Evolutionary conservation across 2,113 vertebrate species (phyloP).

Genomic region (Oryzias melastigma): DNA sequence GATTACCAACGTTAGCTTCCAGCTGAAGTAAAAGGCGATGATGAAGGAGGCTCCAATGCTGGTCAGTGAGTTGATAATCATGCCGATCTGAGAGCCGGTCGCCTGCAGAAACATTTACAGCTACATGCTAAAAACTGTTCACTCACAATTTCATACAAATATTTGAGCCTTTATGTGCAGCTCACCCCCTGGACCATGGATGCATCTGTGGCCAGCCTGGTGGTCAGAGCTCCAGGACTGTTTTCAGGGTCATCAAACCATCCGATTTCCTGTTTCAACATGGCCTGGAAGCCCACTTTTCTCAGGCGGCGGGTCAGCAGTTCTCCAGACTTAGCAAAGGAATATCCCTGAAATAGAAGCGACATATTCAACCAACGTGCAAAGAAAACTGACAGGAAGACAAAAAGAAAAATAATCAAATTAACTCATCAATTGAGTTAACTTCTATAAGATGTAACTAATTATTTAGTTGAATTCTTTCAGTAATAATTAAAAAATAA

Average conservation of each 20-base stretch:
- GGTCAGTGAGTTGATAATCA: constrained; percentile 76
- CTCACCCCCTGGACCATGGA: constrained; percentile 79
- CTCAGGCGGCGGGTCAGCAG: constrained; percentile 77
- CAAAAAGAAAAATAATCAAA: too few species aligned
- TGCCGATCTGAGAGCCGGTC: constrained; percentile 80
- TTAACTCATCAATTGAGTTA: too few species aligned
- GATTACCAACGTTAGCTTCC: constrained; percentile 79
- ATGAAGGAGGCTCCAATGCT: constrained; percentile 75
- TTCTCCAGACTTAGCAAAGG: constrained; percentile 81
- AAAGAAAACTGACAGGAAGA: not conserved
- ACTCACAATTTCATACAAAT: not conserved
- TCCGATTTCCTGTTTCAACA: constrained; percentile 76
- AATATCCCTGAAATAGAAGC: constrained; percentile 64
- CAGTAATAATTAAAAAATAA: too few species aligned
- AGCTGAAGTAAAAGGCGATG: constrained; percentile 80
- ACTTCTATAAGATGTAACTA: too few species aligned
- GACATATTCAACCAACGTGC: not conserved
- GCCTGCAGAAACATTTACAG: constrained; percentile 61
- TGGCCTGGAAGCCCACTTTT: constrained; percentile 77
- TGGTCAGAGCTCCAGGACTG: constrained; percentile 79
- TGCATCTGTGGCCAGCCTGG: constrained; percentile 78
- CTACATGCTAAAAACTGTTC: not conserved
- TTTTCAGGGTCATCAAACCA: constrained; percentile 79
- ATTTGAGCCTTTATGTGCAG: not conserved
- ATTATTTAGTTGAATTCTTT: too few species aligned